Base-by-base conservation (phyloP, 2,113 vertebrate genomes). In the Engystomops pustulosus region DNA sequence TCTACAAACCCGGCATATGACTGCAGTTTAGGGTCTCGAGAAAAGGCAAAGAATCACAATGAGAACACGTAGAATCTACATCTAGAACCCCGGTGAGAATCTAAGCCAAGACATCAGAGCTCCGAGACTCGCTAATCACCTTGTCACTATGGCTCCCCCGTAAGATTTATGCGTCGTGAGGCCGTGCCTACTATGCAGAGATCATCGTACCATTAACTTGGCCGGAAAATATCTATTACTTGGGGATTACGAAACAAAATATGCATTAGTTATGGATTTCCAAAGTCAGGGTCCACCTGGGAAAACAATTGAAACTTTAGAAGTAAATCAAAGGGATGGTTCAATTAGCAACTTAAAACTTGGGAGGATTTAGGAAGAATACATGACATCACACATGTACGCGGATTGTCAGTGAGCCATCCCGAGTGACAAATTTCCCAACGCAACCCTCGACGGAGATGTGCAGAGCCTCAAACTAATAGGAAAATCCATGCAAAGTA, bases 291-390 rank as follows among this genome's bases (percentile, higher is more conserved):
- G 20, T 70, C 23, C 75, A 78, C 53, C 49, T 78, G 75, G 75
- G 51, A 65, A 79, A 79, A 79, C 77, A 79, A 51, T 58, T 67
- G 36, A 41, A 38, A 45, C 53, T 27, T 41, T 38, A 65, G 36
- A 44, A 18, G 23, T 62, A 23, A 80, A 68, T 49, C 79, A 65
- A 67, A 51, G 79, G 41, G 78, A 41, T 25, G 34, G 60, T 36
- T 47, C 60, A 49, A n/a, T 68, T 34, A 80, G 78, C 23, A 38
- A 32, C n/a, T 62, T 23, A 79, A 36, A 11, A 36, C 36, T 34
- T 20, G 44, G 41, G 27, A 47, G 38, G 27, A 68, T 49, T 65
- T 18, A 27, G 0, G 51, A 79, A 45, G 41, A 79, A 45, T 79
- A 32, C 17, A 41, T 65, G 77, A 79, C 36, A 27, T 79, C 58